A percentile compares a stretch with the other conserved stretches of the same genome.
Evolutionary conservation across 2,113 vertebrate species (phyloP).

Genomic region (Hemiprocne comata): DNA sequence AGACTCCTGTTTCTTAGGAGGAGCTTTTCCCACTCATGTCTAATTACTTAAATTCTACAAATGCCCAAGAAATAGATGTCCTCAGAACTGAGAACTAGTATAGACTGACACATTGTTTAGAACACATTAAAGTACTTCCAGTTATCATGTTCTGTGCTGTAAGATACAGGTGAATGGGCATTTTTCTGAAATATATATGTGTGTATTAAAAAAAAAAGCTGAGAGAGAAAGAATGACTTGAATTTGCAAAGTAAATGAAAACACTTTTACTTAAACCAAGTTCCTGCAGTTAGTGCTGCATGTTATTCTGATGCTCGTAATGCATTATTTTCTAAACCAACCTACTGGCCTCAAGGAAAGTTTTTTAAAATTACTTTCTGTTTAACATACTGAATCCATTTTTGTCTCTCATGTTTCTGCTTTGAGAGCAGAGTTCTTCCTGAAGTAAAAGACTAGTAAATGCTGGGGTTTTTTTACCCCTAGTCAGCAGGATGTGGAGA

Average conservation of each 20-base stretch:
- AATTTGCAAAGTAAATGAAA: not conserved
- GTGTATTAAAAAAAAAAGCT: not conserved
- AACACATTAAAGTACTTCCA: not conserved
- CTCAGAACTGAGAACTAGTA: not conserved
- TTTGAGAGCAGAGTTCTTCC: not conserved
- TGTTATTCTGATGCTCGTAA: not conserved
- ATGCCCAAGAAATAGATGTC: not conserved
- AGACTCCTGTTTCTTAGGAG: not conserved
- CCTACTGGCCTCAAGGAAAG: not conserved
- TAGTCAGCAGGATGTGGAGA: not conserved
- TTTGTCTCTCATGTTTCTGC: not conserved
- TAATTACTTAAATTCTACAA: not conserved
- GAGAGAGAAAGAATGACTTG: not conserved
- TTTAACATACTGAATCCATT: not conserved
- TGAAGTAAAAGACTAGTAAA: not conserved
- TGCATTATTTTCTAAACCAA: not conserved
- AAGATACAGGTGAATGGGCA: not conserved
- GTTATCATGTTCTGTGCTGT: not conserved
- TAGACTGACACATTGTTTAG: not conserved
- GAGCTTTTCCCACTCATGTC: not conserved
- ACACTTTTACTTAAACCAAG: not conserved
- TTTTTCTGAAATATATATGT: not conserved
- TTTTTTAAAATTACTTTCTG: not conserved
- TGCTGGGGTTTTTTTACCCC: not conserved
- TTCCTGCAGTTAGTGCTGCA: not conserved